Conservation (phyloP, 2,113 vertebrate species). For the Lamprotornis superbus region DNA sequence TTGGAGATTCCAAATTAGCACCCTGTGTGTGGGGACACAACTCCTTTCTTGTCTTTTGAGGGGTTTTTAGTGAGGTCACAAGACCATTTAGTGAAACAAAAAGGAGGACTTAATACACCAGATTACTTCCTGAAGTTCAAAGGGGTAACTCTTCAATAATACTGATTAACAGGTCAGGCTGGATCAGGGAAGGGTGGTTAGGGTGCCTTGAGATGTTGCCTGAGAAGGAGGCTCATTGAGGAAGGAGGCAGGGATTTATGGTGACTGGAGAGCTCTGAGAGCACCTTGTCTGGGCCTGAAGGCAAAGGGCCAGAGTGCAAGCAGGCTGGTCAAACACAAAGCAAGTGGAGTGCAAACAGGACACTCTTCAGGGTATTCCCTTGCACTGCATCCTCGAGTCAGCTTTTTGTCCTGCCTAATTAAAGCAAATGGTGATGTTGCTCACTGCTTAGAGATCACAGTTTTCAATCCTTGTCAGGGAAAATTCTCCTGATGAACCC, state of each 20-base stretch:
- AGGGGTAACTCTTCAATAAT: background rate
- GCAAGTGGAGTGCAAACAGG: background rate
- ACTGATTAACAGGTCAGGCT: background rate
- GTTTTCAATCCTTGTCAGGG: background rate
- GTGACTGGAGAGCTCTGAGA: background rate
- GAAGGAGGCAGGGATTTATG: background rate
- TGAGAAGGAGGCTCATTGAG: background rate
- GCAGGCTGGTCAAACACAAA: background rate
- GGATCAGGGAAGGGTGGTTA: background rate
- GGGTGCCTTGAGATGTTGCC: background rate
- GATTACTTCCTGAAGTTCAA: background rate
- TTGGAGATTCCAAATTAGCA: background rate
- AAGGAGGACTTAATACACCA: background rate
- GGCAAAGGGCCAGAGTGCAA: background rate
- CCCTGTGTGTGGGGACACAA: background rate
- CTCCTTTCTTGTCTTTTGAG: background rate
- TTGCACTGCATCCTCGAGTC: background rate
- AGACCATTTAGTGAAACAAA: background rate
- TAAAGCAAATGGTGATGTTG: background rate
- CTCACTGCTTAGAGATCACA: background rate
- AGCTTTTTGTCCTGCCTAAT: background rate
- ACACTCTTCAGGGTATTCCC: background rate
- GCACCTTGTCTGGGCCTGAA: background rate
- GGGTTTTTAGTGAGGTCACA: background rate
- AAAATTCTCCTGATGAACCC: conserved; percentile 4